Conservation (phyloP, 2,888 invertebrate species). For the Eupsilia transversa region DNA sequence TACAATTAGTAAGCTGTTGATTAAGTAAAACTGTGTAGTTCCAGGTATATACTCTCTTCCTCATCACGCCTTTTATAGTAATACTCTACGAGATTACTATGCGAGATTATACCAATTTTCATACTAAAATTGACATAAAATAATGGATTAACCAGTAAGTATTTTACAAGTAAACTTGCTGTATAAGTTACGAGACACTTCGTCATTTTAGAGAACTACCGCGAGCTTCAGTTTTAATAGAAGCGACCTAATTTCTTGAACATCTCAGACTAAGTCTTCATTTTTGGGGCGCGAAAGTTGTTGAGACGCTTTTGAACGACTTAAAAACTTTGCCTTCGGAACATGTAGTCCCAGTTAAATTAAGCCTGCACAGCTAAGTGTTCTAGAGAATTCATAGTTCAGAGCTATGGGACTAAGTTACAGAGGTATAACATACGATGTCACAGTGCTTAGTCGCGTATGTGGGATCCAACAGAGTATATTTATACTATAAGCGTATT, state of each 20-base stretch:
- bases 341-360: conserved; percentile 36
- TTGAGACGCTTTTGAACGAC: conserved; percentile 24
- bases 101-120: not conserved
- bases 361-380: conserved; percentile 15
- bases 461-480: not conserved
- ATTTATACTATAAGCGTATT: not conserved
- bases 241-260: conserved; percentile 26
- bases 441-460: not conserved
- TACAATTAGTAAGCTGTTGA: not conserved
- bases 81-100: too few species aligned
- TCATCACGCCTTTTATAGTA: not conserved
- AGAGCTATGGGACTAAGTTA: not conserved
- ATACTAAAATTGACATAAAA: not conserved
- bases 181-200: conserved; percentile 1
- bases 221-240: conserved; percentile 13
- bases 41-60: not conserved
- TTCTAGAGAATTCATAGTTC: conserved; percentile 18
- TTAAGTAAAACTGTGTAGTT: not conserved
- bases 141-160: not conserved
- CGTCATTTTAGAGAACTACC: not conserved
- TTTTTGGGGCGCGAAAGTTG: conserved; percentile 34
- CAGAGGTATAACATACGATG: not conserved
- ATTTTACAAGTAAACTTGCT: not conserved
- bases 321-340: conserved; percentile 36
- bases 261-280: conserved; percentile 12